Evolutionary conservation across 1,140 invertebrate species (phyloP), one percentile per base, ranked within the genome.

Genomic region (Drosophila kohkoa): DNA sequence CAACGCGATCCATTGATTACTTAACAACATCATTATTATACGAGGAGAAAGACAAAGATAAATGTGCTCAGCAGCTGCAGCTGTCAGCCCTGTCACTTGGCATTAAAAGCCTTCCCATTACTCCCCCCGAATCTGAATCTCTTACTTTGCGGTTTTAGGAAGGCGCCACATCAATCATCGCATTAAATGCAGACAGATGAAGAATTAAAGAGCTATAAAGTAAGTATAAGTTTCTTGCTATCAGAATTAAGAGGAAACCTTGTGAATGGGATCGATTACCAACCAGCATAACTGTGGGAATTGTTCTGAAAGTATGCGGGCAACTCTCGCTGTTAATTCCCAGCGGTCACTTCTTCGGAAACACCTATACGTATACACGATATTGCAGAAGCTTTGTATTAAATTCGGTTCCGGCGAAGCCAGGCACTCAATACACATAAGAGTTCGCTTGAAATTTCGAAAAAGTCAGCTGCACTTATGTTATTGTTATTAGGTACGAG

Each of bases 151-250:
- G 38, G 15, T 49, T 51, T 58, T 59, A 7, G 13, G 13, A 13
- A 70, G 85, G 85, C 85, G 85, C 85, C 85, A 81, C 85, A 88
- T 88, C 85, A 79, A 88, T 88, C 85, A 88, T 83, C 74, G 80
- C 41, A 79, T 87, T 87, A 87, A 77, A 63, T 46, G 59, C 54
- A 49, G 63, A 7, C 28, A 46, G 15, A 71, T 57, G 67, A 69
- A 69, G 45, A 65, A 83, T 72, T 74, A 75, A 68, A 32, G 6
- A 48, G 16, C 8, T 8, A 5, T 8, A 65, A 49, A 59, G 45
- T 70, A 77, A 69, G 69, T 41, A 66, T 77, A 25, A 25, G 20
- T 58, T 70, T 70, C 11, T 65, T 35, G 55, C 65, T 69, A 51
- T 64, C 52, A 59, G 32, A 58, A 67, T 55, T 51, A 74, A 15